Base-by-base conservation (phyloP, 2,797 vertebrate genomes). In the Parotocinclus haroldoi region DNA sequence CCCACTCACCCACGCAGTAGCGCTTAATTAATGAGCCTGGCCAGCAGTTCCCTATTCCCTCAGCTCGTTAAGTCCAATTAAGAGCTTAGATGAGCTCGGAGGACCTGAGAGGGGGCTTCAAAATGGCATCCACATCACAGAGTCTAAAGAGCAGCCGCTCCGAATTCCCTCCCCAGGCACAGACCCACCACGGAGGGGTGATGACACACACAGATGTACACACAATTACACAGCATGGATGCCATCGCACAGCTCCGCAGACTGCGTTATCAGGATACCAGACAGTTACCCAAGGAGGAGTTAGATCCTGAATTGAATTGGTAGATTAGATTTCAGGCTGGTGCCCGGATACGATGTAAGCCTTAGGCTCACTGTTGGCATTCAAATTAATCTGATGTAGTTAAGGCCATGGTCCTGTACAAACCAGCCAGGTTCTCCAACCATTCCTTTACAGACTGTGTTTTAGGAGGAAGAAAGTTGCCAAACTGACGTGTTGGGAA, bases 61-160 rank as follows among this genome's bases (percentile, higher is more conserved):
- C 59, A 53, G 65, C 59, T 71, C 44, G 12, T 50, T 71, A 69
- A 14, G 51, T 39, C 67, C 63, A 16, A 63, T 71, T 65, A 64
- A 77, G 62, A 75, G 71, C 19, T 46, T 37, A 60, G 45, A 50
- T 72, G 57, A 71, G 50, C 65, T 59, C 68, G 10, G 48, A 44
- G 55, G 42, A 72, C 14, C 16, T 44, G 49, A 58, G 66, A 75
- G 69, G 16, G 58, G 42, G 60, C 66, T 77, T 46, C 70, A 75
- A 71, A 57, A 80, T 54, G 37, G 62, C 52, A 78, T 73, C 51
- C 42, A 67, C 74, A 77, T 59, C 71, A 71, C 68, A 62, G 66
- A 63, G 50, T 69, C 10, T 39, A 65, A 67, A 67, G 54, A 58
- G 64, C 72, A 63, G 61, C 60, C 14, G 18, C 57, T 39, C 58